phyloP scores from a whole-genome alignment of 2,888 invertebrate species.

The Elegia similella region DNA sequence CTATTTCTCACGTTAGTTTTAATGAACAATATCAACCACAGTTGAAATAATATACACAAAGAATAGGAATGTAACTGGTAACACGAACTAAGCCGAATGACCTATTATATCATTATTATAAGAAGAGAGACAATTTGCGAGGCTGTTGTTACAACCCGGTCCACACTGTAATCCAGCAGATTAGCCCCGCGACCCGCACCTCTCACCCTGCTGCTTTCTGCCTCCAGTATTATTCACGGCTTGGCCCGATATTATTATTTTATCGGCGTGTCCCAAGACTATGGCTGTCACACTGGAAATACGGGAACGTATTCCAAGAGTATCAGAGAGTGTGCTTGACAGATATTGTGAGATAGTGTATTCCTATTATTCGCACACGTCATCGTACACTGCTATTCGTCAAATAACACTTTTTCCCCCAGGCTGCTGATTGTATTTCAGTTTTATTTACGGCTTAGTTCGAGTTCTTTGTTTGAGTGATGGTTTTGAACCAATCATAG shows the following conservation, averaged over 20 bases:
- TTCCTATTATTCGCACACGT: no score
- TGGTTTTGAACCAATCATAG: no score
- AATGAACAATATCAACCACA: neutral
- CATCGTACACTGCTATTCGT: no score
- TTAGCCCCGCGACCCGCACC: conserved; percentile 24
- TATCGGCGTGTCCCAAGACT: neutral
- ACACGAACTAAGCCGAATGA: conserved; percentile 15
- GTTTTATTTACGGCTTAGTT: no score
- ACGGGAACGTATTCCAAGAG: no score
- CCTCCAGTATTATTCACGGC: neutral
- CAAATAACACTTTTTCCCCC: no score
- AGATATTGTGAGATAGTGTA: no score
- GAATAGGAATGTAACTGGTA: neutral
- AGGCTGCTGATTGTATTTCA: no score
- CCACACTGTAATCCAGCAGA: conserved; percentile 31
- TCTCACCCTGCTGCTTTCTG: conserved; percentile 19
- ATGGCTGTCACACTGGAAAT: neutral
- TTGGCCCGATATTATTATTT: neutral
- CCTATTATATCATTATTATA: conserved; percentile 22
- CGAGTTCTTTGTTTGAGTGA: no score
- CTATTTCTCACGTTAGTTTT: no score
- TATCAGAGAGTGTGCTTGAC: no score
- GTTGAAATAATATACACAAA: neutral
- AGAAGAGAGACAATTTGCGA: conserved; percentile 24
- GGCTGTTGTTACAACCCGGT: conserved; percentile 24